phyloP scores from a whole-genome alignment of 1,140 invertebrate species.

The Magallana gigas region DNA sequence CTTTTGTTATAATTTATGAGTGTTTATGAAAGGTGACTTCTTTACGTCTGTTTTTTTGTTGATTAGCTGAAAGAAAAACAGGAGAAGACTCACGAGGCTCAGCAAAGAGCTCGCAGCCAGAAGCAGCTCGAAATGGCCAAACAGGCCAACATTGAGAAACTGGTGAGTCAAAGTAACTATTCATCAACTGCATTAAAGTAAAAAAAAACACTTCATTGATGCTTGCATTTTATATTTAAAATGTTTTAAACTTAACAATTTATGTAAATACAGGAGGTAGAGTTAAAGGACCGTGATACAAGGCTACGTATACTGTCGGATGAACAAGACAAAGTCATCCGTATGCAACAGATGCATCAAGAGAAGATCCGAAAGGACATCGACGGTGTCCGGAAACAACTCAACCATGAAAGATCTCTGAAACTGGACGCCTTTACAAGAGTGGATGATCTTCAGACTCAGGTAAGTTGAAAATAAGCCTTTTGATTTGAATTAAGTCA shows the following conservation, averaged over 20 bases:
- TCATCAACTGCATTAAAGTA: not conserved
- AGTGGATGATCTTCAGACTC: constrained; percentile 75
- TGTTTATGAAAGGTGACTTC: not conserved
- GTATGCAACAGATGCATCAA: constrained; percentile 66
- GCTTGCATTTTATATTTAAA: not conserved
- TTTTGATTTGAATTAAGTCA: too few relatives aligned
- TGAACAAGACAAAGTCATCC: constrained; percentile 70
- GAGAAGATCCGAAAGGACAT: constrained; percentile 74
- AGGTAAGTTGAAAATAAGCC: constrained; percentile 57
- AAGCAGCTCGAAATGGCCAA: constrained; percentile 77
- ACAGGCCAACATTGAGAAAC: constrained; percentile 75
- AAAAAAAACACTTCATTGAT: too few relatives aligned
- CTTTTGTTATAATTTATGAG: too few relatives aligned
- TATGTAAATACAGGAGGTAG: constrained; percentile 63
- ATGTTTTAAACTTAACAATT: too few relatives aligned
- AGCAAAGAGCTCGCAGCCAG: constrained; percentile 75
- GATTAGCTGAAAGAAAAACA: constrained; percentile 75
- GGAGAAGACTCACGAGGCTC: constrained; percentile 74
- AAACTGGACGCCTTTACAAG: constrained; percentile 77
- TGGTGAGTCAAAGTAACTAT: constrained; percentile 66
- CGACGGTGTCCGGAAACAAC: constrained; percentile 66
- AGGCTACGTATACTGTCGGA: constrained; percentile 65
- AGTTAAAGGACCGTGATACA: constrained; percentile 74
- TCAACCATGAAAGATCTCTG: constrained; percentile 72
- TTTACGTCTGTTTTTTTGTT: constrained; percentile 3